Conservation (phyloP, 2,797 vertebrate species). For the Pitangus sulphuratus region DNA sequence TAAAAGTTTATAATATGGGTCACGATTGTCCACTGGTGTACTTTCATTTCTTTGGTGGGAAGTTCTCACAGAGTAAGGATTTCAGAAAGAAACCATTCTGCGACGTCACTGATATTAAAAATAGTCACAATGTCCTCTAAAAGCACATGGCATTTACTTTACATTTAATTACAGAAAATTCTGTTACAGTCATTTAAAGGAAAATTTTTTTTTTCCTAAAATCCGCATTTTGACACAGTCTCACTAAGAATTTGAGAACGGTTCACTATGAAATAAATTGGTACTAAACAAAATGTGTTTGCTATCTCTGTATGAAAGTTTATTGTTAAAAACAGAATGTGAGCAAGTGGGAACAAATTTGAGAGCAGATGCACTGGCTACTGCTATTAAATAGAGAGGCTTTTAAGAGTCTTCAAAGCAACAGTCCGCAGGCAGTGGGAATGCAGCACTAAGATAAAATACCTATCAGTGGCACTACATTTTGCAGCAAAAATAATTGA, state of each 20-base stretch:
- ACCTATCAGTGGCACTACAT: conserved; percentile 40
- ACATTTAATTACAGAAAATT: background rate
- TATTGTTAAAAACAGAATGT: background rate
- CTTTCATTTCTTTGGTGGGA: background rate
- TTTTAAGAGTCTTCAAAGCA: conserved; percentile 68
- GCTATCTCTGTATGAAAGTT: background rate
- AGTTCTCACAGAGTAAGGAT: background rate
- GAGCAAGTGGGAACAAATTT: conserved; percentile 39
- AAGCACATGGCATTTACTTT: background rate
- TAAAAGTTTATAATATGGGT: background rate
- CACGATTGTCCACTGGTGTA: fast-evolving
- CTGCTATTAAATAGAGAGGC: background rate
- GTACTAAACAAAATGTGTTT: conserved; percentile 15
- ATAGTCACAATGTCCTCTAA: background rate
- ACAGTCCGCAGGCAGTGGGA: conserved; percentile 58
- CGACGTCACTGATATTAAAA: background rate
- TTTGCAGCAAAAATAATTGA: conserved; percentile 61
- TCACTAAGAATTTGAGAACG: background rate
- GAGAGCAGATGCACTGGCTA: conserved; percentile 37
- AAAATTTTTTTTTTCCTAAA: fast-evolving
- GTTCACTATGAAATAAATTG: background rate
- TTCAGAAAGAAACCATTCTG: background rate
- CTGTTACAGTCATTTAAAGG: background rate
- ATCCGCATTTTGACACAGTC: background rate
- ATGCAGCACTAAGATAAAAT: conserved; percentile 73